Evolutionary conservation across 2,113 vertebrate species (phyloP).

Genomic region (Cephalophus harveyi): DNA sequence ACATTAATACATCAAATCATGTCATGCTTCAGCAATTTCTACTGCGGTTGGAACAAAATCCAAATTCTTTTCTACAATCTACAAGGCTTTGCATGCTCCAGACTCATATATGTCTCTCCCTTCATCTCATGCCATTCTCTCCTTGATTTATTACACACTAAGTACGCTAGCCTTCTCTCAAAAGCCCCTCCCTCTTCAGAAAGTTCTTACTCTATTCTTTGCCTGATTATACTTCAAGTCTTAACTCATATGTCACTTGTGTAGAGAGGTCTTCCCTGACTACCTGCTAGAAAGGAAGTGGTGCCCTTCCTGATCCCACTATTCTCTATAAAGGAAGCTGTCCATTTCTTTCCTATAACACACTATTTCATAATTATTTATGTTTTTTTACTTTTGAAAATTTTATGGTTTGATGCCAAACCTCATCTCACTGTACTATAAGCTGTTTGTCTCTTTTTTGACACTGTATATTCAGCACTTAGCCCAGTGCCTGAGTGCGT

Average conservation of each 20-base stretch:
- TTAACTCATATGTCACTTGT: not conserved
- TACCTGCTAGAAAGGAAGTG: not conserved
- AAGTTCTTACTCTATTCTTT: not conserved
- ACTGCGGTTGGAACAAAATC: not conserved
- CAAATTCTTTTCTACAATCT: not conserved
- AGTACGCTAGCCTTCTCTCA: not conserved
- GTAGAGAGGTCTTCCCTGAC: not conserved
- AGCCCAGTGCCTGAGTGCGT: not conserved
- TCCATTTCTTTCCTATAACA: not conserved
- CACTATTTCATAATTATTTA: not conserved
- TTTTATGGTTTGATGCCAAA: not conserved
- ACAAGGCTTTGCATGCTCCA: not conserved
- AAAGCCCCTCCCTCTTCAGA: not conserved
- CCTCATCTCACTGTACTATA: not conserved
- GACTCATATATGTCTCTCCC: not conserved
- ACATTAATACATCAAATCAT: not conserved
- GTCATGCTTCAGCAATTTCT: not conserved
- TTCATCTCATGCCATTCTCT: not conserved
- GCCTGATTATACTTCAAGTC: not conserved
- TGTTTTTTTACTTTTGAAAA: not conserved
- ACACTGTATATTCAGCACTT: not conserved
- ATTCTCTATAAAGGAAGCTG: not conserved
- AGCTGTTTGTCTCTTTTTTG: not conserved
- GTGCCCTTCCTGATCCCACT: too few relatives aligned
- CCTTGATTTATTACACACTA: not conserved